Percentiles rank a stretch among this genome's conserved stretches.
Conservation (phyloP, 2,113 vertebrate species). For the Coptodon rendalli region DNA sequence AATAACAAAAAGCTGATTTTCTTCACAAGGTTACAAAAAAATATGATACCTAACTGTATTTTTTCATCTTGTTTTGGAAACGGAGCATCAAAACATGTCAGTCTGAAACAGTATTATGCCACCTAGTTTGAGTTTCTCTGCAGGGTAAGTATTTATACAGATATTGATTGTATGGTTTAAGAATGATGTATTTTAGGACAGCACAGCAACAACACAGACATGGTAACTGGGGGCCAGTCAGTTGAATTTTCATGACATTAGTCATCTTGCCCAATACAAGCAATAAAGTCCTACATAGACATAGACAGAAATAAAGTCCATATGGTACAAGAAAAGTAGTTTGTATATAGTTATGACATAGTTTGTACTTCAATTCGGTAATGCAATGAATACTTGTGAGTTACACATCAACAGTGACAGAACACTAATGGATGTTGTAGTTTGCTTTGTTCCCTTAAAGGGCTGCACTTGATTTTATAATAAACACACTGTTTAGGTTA, state of each 20-base stretch:
- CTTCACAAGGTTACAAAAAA: neutral
- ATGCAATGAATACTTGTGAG: neutral
- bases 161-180: neutral
- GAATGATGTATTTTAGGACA: neutral
- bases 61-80: neutral
- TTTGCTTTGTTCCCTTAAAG: neutral
- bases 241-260: neutral
- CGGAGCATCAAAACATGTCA: neutral
- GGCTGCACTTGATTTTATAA: neutral
- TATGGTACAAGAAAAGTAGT: neutral
- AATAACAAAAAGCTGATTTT: neutral
- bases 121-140: neutral
- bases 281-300: neutral
- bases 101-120: neutral
- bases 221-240: neutral
- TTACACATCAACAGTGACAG: neutral
- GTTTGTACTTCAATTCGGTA: neutral
- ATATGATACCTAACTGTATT: neutral
- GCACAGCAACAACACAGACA: neutral
- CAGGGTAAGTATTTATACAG: neutral
- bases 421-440: neutral
- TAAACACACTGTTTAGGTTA: neutral
- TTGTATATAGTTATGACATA: neutral
- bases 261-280: neutral
- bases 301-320: neutral